Conservation (phyloP, 92 coral and sea anemone genomes). For the Chrysogorgia sp. region DNA sequence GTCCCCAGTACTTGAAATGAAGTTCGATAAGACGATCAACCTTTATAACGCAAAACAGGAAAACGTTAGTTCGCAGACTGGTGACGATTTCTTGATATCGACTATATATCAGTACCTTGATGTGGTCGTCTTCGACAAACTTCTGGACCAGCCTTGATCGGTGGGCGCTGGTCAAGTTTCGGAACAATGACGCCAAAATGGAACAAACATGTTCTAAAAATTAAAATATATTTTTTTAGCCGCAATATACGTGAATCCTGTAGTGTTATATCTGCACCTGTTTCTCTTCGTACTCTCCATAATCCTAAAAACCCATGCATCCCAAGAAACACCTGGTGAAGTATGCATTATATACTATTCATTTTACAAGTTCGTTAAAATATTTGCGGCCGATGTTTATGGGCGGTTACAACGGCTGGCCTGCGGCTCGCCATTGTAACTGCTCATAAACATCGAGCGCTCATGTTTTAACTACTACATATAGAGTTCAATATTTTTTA, state of each 20-base stretch:
- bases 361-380: no score
- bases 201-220: slow-evolving; percentile 80
- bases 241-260: not conserved
- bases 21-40: slow-evolving; percentile 94
- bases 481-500: no score
- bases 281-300: no score
- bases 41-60: not conserved
- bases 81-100: not conserved
- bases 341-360: no score
- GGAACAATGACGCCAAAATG: slow-evolving; percentile 82
- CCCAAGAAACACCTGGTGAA: no score
- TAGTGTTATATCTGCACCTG: no score
- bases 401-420: no score
- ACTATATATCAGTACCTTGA: slow-evolving; percentile 34
- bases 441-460: no score
- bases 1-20: slow-evolving; percentile 79
- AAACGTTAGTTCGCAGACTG: not conserved
- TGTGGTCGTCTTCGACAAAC: slow-evolving; percentile 93
- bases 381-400: no score
- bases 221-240: not conserved
- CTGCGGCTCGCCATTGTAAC: no score
- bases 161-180: slow-evolving; percentile 77
- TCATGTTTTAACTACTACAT: no score
- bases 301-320: no score
- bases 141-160: slow-evolving; percentile 88